A percentile compares a stretch with the other conserved stretches of the same genome.
These are phyloP conservation scores for Hemithea aestivaria DNA, from an alignment of 2,888 invertebrate genomes.

Conservation along the genomic window DNA sequence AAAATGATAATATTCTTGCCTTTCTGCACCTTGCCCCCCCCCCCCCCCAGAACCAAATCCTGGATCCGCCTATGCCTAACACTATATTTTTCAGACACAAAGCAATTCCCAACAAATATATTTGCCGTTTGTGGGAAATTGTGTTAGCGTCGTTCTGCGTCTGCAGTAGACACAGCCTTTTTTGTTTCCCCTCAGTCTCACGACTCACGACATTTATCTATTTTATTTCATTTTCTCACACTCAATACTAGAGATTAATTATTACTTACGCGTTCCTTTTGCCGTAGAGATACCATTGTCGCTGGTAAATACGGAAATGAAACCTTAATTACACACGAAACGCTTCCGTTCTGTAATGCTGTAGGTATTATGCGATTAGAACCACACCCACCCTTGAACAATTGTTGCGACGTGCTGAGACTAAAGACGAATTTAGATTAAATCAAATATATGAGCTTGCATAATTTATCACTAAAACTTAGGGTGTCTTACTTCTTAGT, in stretches of 20 bases:
- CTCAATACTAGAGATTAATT: constrained; percentile 55
- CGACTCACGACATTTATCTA: constrained; percentile 37
- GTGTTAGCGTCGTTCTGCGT: constrained; percentile 43
- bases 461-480: no score
- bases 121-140: constrained; percentile 59
- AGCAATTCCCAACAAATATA: constrained; percentile 60
- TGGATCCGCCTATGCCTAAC: constrained; percentile 24
- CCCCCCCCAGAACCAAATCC: no score
- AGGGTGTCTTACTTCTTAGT: no score
- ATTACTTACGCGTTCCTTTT: constrained; percentile 48
- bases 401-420: constrained; percentile 6
- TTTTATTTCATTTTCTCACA: constrained; percentile 65
- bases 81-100: constrained; percentile 62
- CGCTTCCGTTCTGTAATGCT: constrained; percentile 29
- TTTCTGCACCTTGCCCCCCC: no score
- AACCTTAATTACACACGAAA: constrained; percentile 31
- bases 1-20: no score
- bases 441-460: no score
- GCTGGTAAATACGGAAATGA: constrained; percentile 41
- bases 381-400: constrained; percentile 10
- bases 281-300: constrained; percentile 37
- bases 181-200: constrained; percentile 60
- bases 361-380: constrained; percentile 15
- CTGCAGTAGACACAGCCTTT: constrained; percentile 36
- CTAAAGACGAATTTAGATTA: no score